Percentiles rank a stretch among this genome's conserved stretches.
These are phyloP conservation scores for Andricus curvator DNA, from an alignment of 2,888 invertebrate species.

Conservation along the genomic window DNA sequence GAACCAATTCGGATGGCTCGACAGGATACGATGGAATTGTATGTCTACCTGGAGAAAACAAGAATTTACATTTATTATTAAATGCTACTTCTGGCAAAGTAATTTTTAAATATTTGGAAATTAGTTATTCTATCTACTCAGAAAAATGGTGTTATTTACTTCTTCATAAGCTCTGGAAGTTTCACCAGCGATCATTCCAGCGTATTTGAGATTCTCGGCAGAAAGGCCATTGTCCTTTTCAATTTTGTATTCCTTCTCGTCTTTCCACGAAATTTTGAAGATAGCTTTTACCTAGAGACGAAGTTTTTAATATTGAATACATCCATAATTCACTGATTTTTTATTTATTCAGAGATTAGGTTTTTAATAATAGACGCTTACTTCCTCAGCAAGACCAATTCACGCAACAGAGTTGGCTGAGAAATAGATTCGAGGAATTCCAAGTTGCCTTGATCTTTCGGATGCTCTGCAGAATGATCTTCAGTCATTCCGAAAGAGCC, in stretches of 20 bases:
- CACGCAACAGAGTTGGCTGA: conserved; percentile 98
- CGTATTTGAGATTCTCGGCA: conserved; percentile 95
- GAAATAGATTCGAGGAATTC: conserved; percentile 96
- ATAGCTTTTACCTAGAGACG: conserved; percentile 85
- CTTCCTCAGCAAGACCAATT: conserved; percentile 97
- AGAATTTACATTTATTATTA: background rate
- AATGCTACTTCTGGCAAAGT: background rate
- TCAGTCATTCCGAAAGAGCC: conserved; percentile 98
- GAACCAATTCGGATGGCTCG: conserved; percentile 99
- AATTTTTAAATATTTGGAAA: background rate
- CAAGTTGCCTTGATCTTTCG: conserved; percentile 88
- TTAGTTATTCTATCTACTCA: background rate
- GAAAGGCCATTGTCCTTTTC: conserved; percentile 97
- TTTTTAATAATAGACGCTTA: conserved; percentile 43
- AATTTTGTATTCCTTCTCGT: conserved; percentile 93
- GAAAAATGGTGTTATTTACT: conserved; percentile 52
- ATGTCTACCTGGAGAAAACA: conserved; percentile 84
- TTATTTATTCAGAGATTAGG: background rate
- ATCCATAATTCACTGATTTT: background rate
- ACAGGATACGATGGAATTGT: conserved; percentile 96
- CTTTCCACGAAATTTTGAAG: conserved; percentile 95
- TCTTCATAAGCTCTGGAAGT: conserved; percentile 97
- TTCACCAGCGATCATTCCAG: conserved; percentile 98
- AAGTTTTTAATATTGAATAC: conserved; percentile 8
- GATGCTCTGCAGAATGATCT: conserved; percentile 93